Base-by-base conservation (phyloP, 2,888 invertebrate genomes). In the Bugulina stolonifera region DNA sequence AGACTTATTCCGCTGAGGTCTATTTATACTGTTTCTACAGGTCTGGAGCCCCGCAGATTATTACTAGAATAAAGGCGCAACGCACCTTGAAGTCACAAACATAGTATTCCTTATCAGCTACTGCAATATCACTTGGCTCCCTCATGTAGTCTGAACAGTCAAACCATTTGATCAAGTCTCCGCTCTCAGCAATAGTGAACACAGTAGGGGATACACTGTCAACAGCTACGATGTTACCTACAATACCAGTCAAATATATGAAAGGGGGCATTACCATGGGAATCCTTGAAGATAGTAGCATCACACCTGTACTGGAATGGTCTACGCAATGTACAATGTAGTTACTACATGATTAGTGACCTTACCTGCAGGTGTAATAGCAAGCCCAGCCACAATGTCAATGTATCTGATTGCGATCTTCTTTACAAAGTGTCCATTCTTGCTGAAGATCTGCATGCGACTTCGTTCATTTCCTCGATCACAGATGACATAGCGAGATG, bases 131-230 rank as follows among this genome's bases (percentile, higher is more conserved):
- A 71, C 95, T 95, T 25, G 96, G 96, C 85, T 97, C 97, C 78
- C 94, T 88, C 96, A 97, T 97, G 85, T 93, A 93, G 85, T 94
- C 93, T 83, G 94, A 94, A 87, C 96, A 96, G 86, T 97, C 95
- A 83, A 97, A 96, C 96, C 96, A 97, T 82, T 92, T 91, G 79
- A 94, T 88, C 79, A 97, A 88, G 80, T 94, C 94, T 29, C 96
- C 96, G 78, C 90, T 90, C 85, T 96, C 95, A 72, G 92, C 90
- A 78, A 96, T 91, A 75, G 94, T 91, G 86, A 95, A 96, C 69
- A 97, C 94, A 55, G 96, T 95, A 5, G 97, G 96, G 64, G 95
- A 94, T 71, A 97, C 96, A 81, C 94, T 94, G 85, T 97, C 97
- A 32, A 97, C 96, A 54, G 95, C 95, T 71, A 96, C 95, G 78